Percentiles rank a stretch among this genome's conserved stretches.
phyloP scores from a whole-genome alignment of 1,140 invertebrate species.

The Eumaeus atala region DNA sequence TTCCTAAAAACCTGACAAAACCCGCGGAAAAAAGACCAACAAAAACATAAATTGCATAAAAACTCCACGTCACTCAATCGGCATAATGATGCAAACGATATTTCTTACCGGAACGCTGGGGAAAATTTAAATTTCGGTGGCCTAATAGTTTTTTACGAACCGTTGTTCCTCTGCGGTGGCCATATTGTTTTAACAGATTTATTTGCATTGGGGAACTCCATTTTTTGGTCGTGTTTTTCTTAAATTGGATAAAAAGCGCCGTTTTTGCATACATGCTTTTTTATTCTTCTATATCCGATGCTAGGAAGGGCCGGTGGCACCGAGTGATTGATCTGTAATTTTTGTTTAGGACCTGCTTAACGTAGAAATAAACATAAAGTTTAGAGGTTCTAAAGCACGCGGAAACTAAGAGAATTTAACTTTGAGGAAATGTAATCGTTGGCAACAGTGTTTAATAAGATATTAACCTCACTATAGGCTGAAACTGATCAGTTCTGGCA shows the following conservation, averaged over 20 bases:
- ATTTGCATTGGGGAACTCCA: slow-evolving; percentile 44
- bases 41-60: slow-evolving; percentile 51
- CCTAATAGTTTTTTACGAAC: slow-evolving; percentile 13
- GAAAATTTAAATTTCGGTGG: slow-evolving; percentile 51
- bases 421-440: too few relatives aligned
- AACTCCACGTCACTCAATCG: slow-evolving; percentile 45
- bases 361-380: too few relatives aligned
- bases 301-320: slow-evolving; percentile 31
- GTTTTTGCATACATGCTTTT: slow-evolving; percentile 25
- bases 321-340: not conserved
- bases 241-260: slow-evolving; percentile 47
- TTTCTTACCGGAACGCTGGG: slow-evolving; percentile 35
- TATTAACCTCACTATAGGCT: too few relatives aligned
- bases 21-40: slow-evolving; percentile 26
- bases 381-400: too few relatives aligned
- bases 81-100: slow-evolving; percentile 49
- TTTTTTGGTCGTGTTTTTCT: slow-evolving; percentile 49
- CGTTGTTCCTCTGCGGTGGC: slow-evolving; percentile 41
- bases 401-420: too few relatives aligned
- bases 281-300: slow-evolving; percentile 33
- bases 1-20: slow-evolving; percentile 54
- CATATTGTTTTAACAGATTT: slow-evolving; percentile 53
- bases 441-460: too few relatives aligned
- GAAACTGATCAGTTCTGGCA: too few relatives aligned
- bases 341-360: too few relatives aligned